Evolutionary conservation across 2,113 vertebrate genomes (phyloP).

Genomic region (Coptodon bakossiorum): DNA sequence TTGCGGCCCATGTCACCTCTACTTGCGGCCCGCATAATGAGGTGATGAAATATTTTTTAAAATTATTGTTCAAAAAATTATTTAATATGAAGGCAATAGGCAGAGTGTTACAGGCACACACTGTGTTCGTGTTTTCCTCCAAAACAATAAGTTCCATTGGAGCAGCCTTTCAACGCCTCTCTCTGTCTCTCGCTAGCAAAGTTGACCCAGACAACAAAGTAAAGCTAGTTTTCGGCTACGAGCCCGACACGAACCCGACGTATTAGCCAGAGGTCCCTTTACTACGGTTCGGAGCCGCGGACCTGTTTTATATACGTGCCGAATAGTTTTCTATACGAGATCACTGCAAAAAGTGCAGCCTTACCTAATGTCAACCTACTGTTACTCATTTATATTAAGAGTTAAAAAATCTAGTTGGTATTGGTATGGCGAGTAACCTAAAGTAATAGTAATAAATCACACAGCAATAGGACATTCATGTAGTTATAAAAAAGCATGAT

Average conservation of each 20-base stretch:
- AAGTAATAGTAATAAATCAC: not conserved
- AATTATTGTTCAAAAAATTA: not conserved
- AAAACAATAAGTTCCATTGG: too few species aligned
- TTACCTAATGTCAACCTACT: not conserved
- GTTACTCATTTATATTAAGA: not conserved
- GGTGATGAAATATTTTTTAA: not conserved
- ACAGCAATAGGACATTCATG: too few species aligned
- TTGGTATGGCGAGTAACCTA: accelerated
- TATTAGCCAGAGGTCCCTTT: not conserved
- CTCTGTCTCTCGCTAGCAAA: too few species aligned
- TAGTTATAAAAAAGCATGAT: accelerated
- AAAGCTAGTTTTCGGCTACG: too few species aligned
- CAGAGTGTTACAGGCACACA: not conserved
- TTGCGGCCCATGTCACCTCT: not conserved
- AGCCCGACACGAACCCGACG: too few species aligned
- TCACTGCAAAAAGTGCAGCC: accelerated
- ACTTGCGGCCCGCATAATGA: not conserved
- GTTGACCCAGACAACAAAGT: too few species aligned
- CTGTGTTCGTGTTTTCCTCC: too few species aligned
- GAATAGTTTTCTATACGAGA: not conserved
- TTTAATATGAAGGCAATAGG: not conserved
- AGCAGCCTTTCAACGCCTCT: too few species aligned
- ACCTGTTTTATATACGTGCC: accelerated
- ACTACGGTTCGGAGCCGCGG: not conserved
- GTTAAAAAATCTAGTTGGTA: accelerated